Conservation (phyloP, 2,797 vertebrate genomes). For the Ciconia nigra region DNA sequence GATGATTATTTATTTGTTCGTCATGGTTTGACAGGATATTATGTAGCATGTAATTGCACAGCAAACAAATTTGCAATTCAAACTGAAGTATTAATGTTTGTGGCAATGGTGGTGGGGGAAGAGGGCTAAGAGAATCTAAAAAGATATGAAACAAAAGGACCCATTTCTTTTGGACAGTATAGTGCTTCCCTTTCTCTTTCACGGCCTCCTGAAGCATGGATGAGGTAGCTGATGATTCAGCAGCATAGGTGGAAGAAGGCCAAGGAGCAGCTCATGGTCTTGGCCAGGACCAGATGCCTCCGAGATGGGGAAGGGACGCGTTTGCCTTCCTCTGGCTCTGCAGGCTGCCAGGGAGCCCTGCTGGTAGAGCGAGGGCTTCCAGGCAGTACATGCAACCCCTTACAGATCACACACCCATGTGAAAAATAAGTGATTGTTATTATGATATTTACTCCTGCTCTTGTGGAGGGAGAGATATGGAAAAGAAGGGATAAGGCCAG, state of each 20-base stretch:
- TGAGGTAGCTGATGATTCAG: background rate
- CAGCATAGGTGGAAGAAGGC: background rate
- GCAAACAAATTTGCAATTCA: background rate
- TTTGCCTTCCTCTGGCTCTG: background rate
- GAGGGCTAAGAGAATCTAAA: background rate
- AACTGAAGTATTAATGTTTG: background rate
- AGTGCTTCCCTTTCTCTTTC: background rate
- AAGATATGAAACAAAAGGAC: background rate
- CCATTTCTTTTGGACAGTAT: background rate
- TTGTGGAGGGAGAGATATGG: background rate
- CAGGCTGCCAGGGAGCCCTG: background rate
- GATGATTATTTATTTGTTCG: background rate
- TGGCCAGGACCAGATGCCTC: background rate
- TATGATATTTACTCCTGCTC: background rate
- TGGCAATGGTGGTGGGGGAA: background rate
- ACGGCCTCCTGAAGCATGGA: background rate
- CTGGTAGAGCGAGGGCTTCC: background rate
- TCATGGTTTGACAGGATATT: background rate
- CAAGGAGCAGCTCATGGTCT: background rate
- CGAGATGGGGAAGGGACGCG: background rate
- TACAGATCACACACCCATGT: rapidly evolving
- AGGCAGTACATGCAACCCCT: background rate
- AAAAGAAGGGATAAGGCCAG: background rate
- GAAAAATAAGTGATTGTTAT: background rate
- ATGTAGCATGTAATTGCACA: rapidly evolving